A percentile compares a stretch with the other conserved stretches of the same genome.
These are phyloP conservation scores for Odontocerum albicorne DNA, from an alignment of 2,888 invertebrate genomes.

Conservation along the genomic window DNA sequence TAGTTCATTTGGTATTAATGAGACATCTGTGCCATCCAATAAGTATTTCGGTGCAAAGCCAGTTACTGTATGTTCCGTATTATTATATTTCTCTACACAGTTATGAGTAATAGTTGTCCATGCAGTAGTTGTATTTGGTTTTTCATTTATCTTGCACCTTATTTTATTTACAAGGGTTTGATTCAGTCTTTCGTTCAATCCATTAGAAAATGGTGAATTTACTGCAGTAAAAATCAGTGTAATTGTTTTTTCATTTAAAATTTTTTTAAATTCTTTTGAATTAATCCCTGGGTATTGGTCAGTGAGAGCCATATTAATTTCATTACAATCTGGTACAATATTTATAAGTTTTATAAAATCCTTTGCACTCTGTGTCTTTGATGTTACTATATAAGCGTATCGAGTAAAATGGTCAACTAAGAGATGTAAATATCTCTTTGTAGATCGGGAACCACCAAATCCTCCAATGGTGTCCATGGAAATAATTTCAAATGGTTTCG, in stretches of 20 bases:
- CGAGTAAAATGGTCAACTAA: constrained; percentile 39
- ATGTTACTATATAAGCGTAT: constrained; percentile 38
- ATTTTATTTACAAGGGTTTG: constrained; percentile 40
- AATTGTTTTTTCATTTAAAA: constrained; percentile 29
- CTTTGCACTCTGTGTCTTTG: constrained; percentile 38
- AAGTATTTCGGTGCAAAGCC: constrained; percentile 39
- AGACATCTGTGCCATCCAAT: constrained; percentile 38
- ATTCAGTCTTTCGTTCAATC: constrained; percentile 38
- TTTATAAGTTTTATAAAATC: constrained; percentile 38
- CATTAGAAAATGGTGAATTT: constrained; percentile 38
- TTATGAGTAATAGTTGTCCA: constrained; percentile 40
- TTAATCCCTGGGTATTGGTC: constrained; percentile 40
- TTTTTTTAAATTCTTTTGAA: constrained; percentile 30
- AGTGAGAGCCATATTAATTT: constrained; percentile 17
- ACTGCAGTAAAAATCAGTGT: constrained; percentile 40
- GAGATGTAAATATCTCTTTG: constrained; percentile 40
- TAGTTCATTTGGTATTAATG: constrained; percentile 37
- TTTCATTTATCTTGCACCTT: constrained; percentile 39
- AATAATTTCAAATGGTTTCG: constrained; percentile 39
- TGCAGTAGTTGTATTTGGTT: constrained; percentile 35
- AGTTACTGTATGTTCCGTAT: constrained; percentile 40
- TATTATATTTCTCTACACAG: constrained; percentile 40
- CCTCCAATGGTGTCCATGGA: constrained; percentile 40
- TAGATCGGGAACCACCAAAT: constrained; percentile 38
- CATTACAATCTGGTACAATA: no score